Base-by-base conservation (phyloP, 2,888 invertebrate genomes). In the Cerastis leucographa region DNA sequence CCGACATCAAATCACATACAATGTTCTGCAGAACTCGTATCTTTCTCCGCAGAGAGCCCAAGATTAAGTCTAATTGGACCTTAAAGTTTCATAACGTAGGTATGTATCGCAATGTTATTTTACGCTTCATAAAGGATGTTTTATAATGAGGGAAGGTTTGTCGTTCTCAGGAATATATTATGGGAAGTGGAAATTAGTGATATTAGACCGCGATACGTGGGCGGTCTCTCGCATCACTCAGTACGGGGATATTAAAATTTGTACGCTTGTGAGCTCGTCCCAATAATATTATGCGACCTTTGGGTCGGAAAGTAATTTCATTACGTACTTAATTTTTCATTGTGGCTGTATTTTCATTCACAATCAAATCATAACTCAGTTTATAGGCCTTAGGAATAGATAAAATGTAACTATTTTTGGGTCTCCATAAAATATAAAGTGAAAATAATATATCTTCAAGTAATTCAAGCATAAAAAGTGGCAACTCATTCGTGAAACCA, bases 221-320 rank as follows among this genome's bases (percentile, higher is more conserved):
- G 70, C 65, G 73, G 64, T 66, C 51, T 67, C 54, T 25, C 68
- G 46, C 65, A 65, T 82, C 51, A 79, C 77, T 85, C 68, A 75
- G 77, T 84, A 75, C 35, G 59, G 62, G 64, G 65, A 84, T 84
- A 82, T 82, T 82, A 82, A 84, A 84, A 83, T 85, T 80, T 80
- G 72, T 78, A 62, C 62, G 73, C 72, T 69, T 73, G 74, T 78
- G 76, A 76, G 74, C 80, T 66, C 64, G 75, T 78, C 56, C 71
- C 66, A 71, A 78, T 84, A 68, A 81, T 77, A 74, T 86, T 69
- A 81, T 75, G 74, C 59, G 62, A 81, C 80, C 83, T 83, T 77
- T 80, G 56, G 73, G 76, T 67, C 64, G 67, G 49, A 64, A 76
- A 83, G 70, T 74, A 84, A 79, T 86, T 78, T 81, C 61, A 78